A percentile compares a stretch with the other conserved stretches of the same genome.
Evolutionary conservation across 2,113 vertebrate species (phyloP).

Genomic region (Empidonax alnorum): DNA sequence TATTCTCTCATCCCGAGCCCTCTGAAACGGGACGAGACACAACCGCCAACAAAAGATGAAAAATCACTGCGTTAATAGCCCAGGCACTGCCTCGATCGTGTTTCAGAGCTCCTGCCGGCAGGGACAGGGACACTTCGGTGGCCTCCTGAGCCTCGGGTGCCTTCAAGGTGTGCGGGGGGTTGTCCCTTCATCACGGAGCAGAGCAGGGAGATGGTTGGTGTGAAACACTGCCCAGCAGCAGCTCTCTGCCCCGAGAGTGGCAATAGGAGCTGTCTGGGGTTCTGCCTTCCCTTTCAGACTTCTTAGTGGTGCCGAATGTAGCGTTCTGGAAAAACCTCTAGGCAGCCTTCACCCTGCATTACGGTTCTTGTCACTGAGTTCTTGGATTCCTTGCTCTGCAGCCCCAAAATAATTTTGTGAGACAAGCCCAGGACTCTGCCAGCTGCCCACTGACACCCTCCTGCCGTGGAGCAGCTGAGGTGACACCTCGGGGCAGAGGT

Average conservation of each 20-base stretch:
- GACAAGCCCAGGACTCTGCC: not conserved
- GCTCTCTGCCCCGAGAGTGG: not conserved
- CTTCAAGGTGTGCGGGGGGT: not conserved
- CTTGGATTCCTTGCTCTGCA: not conserved
- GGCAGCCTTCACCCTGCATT: conserved; percentile 36
- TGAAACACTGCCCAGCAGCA: not conserved
- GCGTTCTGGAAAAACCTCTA: conserved; percentile 43
- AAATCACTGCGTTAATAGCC: not conserved
- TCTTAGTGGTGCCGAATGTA: not conserved
- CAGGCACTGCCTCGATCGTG: not conserved
- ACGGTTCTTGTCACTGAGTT: not conserved
- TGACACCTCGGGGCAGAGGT: not conserved
- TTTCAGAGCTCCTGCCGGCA: not conserved
- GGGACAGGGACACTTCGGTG: not conserved
- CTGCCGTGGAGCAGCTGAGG: not conserved
- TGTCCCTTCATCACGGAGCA: not conserved
- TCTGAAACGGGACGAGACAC: not conserved
- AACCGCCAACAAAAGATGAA: not conserved
- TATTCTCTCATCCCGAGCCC: not conserved
- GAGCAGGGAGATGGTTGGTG: not conserved
- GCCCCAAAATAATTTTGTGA: not conserved
- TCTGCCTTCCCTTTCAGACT: not conserved
- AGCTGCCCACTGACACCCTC: not conserved
- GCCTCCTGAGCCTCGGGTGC: not conserved
- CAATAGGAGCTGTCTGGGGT: not conserved